Percentiles rank a stretch among this genome's conserved stretches.
Conservation (phyloP, 2,113 vertebrate genomes). For the Vimba vimba region DNA sequence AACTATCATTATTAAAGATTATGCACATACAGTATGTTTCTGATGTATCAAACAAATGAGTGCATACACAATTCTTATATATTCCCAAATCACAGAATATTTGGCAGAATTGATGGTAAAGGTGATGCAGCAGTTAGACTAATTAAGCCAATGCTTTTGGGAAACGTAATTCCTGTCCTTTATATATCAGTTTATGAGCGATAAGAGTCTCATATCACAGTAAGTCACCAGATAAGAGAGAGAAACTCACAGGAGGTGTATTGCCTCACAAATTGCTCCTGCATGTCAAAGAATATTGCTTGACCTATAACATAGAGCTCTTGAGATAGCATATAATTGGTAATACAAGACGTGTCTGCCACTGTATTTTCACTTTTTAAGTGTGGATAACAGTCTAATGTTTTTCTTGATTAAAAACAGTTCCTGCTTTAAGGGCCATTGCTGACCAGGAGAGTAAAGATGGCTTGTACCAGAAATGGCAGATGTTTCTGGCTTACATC, state of each 20-base stretch:
- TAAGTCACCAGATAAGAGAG: neutral
- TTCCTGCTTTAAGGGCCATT: constrained; percentile 86
- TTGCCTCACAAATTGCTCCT: neutral
- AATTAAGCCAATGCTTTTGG: neutral
- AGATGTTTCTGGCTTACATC: constrained; percentile 92
- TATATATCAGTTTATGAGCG: constrained; percentile 8
- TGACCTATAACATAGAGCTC: constrained; percentile 15
- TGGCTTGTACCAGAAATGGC: constrained; percentile 93
- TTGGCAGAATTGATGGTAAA: neutral
- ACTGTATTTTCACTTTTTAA: constrained; percentile 31
- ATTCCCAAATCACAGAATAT: neutral
- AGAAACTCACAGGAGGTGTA: neutral
- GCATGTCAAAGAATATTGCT: neutral
- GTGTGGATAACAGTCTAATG: neutral
- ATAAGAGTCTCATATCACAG: constrained; percentile 5
- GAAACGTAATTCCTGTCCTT: neutral
- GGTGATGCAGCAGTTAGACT: neutral
- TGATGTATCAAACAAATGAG: neutral
- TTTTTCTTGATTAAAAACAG: constrained; percentile 65
- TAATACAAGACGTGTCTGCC: constrained; percentile 8
- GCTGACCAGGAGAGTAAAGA: constrained; percentile 94
- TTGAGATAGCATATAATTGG: neutral
- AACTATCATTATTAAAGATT: no score
- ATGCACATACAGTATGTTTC: no score
- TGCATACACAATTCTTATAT: neutral